Percentiles rank a stretch among this genome's conserved stretches.
phyloP scores from a whole-genome alignment of 1,140 invertebrate genomes.

The Lucilia sericata region DNA sequence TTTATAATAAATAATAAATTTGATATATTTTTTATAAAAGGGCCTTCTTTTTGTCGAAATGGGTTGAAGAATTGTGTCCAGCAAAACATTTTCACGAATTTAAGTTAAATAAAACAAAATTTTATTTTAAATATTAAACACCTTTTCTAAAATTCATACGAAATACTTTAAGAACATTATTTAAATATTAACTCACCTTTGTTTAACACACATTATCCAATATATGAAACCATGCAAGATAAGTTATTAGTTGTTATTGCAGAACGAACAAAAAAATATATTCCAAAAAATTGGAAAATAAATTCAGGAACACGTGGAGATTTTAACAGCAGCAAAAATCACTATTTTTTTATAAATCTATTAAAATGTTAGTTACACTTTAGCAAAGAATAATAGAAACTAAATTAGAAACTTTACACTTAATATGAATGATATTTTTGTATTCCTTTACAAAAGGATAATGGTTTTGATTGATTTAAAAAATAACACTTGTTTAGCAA shows the following conservation, averaged over 20 bases:
- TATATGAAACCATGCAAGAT: conserved; percentile 30
- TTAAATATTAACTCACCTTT: conserved; percentile 41
- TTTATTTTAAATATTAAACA: no score
- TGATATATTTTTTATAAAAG: no score
- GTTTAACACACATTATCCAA: conserved; percentile 48
- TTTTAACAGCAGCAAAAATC: neutral
- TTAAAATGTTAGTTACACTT: neutral
- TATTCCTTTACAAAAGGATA: neutral
- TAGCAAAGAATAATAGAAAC: neutral
- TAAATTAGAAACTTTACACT: neutral
- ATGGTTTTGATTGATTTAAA: neutral
- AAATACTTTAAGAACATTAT: no score
- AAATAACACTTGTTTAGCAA: neutral
- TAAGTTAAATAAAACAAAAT: no score
- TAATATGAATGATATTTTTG: neutral
- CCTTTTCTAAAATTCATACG: no score
- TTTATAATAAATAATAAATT: no score
- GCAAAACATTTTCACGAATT: no score
- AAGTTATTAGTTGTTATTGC: neutral
- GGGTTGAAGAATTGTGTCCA: no score
- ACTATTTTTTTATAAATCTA: neutral
- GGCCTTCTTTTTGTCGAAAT: no score
- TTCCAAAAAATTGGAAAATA: conserved; percentile 17
- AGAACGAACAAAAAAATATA: neutral
- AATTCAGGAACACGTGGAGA: neutral